Percentiles rank a stretch among this genome's conserved stretches.
Evolutionary conservation across 64 coral and sea anemone genomes (phyloP).

Genomic region (Stylophora pistillata): DNA sequence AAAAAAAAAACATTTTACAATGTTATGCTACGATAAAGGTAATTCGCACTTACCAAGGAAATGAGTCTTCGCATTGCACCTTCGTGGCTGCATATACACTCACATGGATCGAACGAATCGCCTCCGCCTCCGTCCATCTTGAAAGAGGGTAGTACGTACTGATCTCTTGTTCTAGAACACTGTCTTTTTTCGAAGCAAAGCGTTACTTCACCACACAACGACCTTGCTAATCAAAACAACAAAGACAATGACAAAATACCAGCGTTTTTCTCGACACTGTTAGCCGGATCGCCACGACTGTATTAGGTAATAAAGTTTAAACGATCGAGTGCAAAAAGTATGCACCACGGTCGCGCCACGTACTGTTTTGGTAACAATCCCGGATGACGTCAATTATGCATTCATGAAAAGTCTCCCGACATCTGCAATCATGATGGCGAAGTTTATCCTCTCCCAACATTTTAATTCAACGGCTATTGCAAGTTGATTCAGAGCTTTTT

Average conservation of each 20-base stretch:
- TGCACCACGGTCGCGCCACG: conserved; percentile 1
- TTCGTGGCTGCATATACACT: conserved; percentile 97
- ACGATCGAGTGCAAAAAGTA: neutral
- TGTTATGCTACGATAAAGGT: neutral
- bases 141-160: neutral
- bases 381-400: conserved; percentile 25
- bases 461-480: neutral
- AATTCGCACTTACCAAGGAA: conserved; percentile 78
- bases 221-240: neutral
- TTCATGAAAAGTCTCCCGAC: conserved; percentile 26
- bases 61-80: conserved; percentile 96
- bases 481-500: neutral
- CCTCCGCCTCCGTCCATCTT: conserved; percentile 74
- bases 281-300: conserved; percentile 14
- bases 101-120: conserved; percentile 95
- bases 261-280: neutral
- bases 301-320: conserved; percentile 22
- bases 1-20: neutral
- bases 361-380: conserved; percentile 26
- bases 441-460: neutral
- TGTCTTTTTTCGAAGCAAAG: neutral
- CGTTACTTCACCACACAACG: neutral
- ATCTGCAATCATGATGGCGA: neutral
- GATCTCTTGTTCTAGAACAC: neutral
- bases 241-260: conserved; percentile 30